Evolutionary conservation across 2,888 invertebrate genomes (phyloP).

Genomic region (Formica aserva): DNA sequence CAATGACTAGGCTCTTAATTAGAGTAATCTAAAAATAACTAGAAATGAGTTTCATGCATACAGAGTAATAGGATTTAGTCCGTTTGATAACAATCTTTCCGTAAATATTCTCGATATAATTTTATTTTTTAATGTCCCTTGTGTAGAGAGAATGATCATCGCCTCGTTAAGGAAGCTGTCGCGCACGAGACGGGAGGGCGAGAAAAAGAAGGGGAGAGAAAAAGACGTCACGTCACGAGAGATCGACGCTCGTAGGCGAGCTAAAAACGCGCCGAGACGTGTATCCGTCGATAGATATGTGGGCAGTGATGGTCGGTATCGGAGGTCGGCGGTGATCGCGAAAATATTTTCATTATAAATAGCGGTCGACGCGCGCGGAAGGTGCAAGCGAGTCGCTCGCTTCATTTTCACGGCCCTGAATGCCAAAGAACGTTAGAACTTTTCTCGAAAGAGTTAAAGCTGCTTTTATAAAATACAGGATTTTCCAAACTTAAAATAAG

Average conservation of each 20-base stretch:
- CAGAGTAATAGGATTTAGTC: background rate
- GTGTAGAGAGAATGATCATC: background rate
- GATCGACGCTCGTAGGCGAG: conserved; percentile 69
- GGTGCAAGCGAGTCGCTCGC: conserved; percentile 30
- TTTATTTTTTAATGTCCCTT: conserved; percentile 11
- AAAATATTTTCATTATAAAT: conserved; percentile 85
- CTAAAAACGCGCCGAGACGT: conserved; percentile 72
- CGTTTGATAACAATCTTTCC: background rate
- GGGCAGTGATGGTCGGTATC: conserved; percentile 68
- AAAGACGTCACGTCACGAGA: conserved; percentile 42
- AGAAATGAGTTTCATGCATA: background rate
- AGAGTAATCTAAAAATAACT: background rate
- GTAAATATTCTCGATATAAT: background rate
- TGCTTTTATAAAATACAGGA: background rate
- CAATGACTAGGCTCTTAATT: background rate
- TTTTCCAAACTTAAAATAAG: background rate
- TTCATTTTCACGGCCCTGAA: conserved; percentile 78
- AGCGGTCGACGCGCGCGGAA: conserved; percentile 72
- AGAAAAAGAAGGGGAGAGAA: conserved; percentile 35
- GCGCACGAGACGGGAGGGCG: background rate
- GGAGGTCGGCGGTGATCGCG: conserved; percentile 61
- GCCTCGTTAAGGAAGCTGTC: background rate
- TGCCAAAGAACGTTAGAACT: conserved; percentile 51
- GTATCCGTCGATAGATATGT: conserved; percentile 75
- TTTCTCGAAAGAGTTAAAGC: background rate